Evolutionary conservation across 2,888 invertebrate genomes (phyloP).

Genomic region (Cantharis flavilabris): DNA sequence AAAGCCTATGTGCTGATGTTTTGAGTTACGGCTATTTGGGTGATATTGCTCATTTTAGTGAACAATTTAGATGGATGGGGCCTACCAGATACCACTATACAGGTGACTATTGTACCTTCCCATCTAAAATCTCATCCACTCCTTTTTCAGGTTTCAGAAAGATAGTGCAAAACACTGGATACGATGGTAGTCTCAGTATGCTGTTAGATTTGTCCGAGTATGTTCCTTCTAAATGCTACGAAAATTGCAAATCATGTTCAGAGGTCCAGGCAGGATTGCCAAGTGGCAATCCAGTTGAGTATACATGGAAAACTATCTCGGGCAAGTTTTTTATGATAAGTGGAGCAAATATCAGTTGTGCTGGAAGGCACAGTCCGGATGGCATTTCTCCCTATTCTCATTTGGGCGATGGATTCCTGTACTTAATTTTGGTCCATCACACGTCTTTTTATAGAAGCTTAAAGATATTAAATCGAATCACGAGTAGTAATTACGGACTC

Average conservation of each 20-base stretch:
- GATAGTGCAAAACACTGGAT: conserved; percentile 65
- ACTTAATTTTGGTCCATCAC: conserved; percentile 74
- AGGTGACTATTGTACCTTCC: conserved; percentile 56
- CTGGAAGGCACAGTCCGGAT: conserved; percentile 72
- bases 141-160: conserved; percentile 62
- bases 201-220: conserved; percentile 57
- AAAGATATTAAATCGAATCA: conserved; percentile 66
- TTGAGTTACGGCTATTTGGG: conserved; percentile 86
- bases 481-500: conserved; percentile 66
- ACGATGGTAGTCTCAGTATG: conserved; percentile 66
- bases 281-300: conserved; percentile 17
- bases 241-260: conserved; percentile 57
- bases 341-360: conserved; percentile 76
- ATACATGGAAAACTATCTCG: conserved; percentile 63
- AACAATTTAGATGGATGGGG: conserved; percentile 84
- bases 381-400: conserved; percentile 81
- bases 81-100: conserved; percentile 80
- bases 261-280: not conserved
- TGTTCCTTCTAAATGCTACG: conserved; percentile 56
- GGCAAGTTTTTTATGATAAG: conserved; percentile 81
- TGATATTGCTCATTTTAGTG: conserved; percentile 79
- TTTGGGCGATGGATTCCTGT: conserved; percentile 78
- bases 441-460: conserved; percentile 75
- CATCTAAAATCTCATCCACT: not conserved
- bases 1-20: conserved; percentile 76